These are phyloP conservation scores for Melolontha melolontha DNA, from an alignment of 2,888 invertebrate genomes.

Conservation along the genomic window DNA sequence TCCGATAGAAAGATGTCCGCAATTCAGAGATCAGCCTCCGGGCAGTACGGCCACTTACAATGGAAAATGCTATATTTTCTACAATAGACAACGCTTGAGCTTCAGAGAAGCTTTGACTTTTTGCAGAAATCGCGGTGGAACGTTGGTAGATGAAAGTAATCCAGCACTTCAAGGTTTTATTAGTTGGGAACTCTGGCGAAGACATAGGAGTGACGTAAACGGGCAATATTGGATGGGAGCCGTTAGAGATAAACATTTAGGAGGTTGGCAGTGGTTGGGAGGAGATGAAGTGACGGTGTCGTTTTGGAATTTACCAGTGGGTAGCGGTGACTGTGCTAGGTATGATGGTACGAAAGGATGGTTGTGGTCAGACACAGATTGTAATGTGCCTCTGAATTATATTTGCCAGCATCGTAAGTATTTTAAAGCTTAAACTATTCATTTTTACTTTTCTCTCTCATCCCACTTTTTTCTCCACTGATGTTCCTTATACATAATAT, in stretches of 20 bases:
- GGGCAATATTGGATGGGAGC: constrained; percentile 97
- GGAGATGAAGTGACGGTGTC: constrained; percentile 90
- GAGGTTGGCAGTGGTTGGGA: constrained; percentile 91
- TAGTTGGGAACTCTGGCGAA: constrained; percentile 93
- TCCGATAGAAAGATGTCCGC: constrained; percentile 92
- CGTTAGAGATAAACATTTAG: constrained; percentile 83
- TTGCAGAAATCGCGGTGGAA: constrained; percentile 80
- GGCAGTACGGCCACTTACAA: constrained; percentile 94
- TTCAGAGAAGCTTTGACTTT: constrained; percentile 85
- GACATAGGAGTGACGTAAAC: constrained; percentile 89
- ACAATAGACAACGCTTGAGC: constrained; percentile 84
- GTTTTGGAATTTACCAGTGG: constrained; percentile 91
- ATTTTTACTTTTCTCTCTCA: not conserved
- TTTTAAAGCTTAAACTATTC: not conserved
- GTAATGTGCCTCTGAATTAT: constrained; percentile 85
- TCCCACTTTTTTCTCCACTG: too few relatives aligned
- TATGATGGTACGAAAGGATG: constrained; percentile 95
- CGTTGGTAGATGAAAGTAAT: constrained; percentile 91
- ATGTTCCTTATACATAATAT: too few relatives aligned
- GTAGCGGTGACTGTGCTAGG: constrained; percentile 86
- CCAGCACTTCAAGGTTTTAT: constrained; percentile 94
- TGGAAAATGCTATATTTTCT: constrained; percentile 95
- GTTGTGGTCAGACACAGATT: constrained; percentile 95
- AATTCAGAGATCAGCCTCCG: constrained; percentile 92
- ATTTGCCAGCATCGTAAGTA: constrained; percentile 94